Evolutionary conservation across 1,140 invertebrate species (phyloP), one percentile per base, ranked within the genome.

Genomic region (Elymnias hypermnestra): DNA sequence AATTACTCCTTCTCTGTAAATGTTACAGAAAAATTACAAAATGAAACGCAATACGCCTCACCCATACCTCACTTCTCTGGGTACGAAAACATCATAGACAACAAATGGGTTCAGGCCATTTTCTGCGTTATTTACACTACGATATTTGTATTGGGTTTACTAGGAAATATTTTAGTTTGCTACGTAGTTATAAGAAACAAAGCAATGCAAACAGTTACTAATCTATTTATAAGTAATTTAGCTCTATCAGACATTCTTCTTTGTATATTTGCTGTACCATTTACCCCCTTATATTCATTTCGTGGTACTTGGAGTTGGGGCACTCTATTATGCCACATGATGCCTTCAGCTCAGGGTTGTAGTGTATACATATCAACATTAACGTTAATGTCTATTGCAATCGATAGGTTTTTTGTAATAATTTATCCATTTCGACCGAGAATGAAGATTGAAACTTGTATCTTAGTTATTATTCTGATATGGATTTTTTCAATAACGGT

Each of bases 201-300:
- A 33, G 91, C 94, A 22, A 99, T 99, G 97, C 97, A 98, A 74
- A 98, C 97, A 0, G 98, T 99, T 0, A 99, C 98, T 8, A 99
- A 99, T 82, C 91, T 97, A 26, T 99, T 99, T 84, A 99, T 99
- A 58, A 95, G 95, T 10, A 99, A 99, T 78, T 84, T 99, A 42
- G 98, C 97, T 0, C 85, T 99, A 6, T 97, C 96, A 7, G 98
- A 99, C 74, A 95, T 99, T 37, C 75, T 99, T 5, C 89, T 99
- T 33, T 98, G 97, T 72, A 88, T 94, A 1, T 89, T 99, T 50
- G 95, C 96, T 0, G 95, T 99, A 8, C 97, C 97, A 1, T 96
- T 98, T 67, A 98, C 97, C 0, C 95, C 96, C 0, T 82, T 98
- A 0, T 97, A 98, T 72, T 95, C 94, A 2, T 98, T 97, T 72